Evolutionary conservation across 2,888 invertebrate genomes (phyloP).

Genomic region (Monoplex corrugatus): DNA sequence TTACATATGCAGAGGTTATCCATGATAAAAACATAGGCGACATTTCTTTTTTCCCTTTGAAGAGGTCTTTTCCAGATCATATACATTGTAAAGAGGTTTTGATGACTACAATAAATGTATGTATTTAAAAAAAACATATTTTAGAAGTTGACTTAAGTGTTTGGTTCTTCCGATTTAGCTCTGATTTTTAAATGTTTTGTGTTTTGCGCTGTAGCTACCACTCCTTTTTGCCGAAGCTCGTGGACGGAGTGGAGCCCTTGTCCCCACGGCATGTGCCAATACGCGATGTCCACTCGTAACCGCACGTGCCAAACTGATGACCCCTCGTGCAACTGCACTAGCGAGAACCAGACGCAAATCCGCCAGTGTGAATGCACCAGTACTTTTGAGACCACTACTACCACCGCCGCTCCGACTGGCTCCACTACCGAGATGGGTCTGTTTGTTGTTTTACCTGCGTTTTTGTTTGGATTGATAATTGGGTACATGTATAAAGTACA

Average conservation of each 20-base stretch:
- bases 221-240: not conserved
- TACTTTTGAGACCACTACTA: not conserved
- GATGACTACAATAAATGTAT: too few relatives aligned
- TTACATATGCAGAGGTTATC: too few relatives aligned
- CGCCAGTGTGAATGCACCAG: not conserved
- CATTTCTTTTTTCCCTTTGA: too few relatives aligned
- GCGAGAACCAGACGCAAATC: not conserved
- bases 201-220: not conserved
- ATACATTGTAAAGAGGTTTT: too few relatives aligned
- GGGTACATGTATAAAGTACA: too few relatives aligned
- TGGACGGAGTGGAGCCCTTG: not conserved
- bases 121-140: too few relatives aligned
- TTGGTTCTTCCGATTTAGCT: too few relatives aligned
- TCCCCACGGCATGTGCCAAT: not conserved
- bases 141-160: too few relatives aligned
- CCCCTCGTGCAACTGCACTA: constrained; percentile 19
- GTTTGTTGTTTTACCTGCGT: too few relatives aligned
- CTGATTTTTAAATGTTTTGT: not conserved
- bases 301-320: constrained; percentile 5
- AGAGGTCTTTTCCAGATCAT: too few relatives aligned
- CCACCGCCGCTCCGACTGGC: not conserved
- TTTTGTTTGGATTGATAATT: too few relatives aligned
- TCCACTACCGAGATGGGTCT: not conserved
- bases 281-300: not conserved
- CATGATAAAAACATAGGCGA: too few relatives aligned